A percentile compares a stretch with the other conserved stretches of the same genome.
Conservation (phyloP, 2,888 invertebrate genomes). For the Nudaria mundana region DNA sequence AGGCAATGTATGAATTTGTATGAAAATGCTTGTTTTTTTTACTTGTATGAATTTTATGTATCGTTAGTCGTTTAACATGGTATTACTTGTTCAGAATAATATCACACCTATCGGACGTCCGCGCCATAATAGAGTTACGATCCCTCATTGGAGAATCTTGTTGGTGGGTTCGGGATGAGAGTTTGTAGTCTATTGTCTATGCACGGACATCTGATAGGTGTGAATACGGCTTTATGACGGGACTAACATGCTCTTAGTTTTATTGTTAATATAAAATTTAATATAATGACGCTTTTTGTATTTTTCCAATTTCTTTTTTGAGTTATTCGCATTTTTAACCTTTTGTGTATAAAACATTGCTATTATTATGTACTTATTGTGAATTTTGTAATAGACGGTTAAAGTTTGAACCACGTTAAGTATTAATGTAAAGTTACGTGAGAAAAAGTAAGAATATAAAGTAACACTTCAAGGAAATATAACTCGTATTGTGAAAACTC, state of each 20-base stretch:
- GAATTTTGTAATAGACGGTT: conserved; percentile 27
- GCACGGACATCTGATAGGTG: too few relatives aligned
- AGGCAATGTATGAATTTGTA: conserved; percentile 63
- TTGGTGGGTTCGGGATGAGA: too few relatives aligned
- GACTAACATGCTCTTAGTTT: conserved; percentile 2
- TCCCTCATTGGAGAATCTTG: too few relatives aligned
- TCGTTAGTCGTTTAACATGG: conserved; percentile 44
- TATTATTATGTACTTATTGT: conserved; percentile 42
- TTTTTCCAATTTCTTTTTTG: conserved; percentile 42
- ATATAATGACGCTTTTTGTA: conserved; percentile 62
- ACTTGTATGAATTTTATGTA: conserved; percentile 52
- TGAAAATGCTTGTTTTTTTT: conserved; percentile 60
- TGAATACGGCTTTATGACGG: too few relatives aligned
- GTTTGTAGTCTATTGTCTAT: too few relatives aligned
- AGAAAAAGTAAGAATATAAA: not conserved
- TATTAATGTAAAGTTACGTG: not conserved
- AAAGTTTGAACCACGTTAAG: conserved; percentile 14
- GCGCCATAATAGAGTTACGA: too few relatives aligned
- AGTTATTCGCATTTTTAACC: conserved; percentile 44
- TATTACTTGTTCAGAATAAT: conserved; percentile 1
- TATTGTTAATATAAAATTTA: conserved; percentile 16
- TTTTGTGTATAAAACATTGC: conserved; percentile 32
- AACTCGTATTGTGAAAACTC: too few relatives aligned
- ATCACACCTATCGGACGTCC: conserved; percentile 6
- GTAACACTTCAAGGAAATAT: too few relatives aligned